A percentile compares a stretch with the other conserved stretches of the same genome.
phyloP scores from a whole-genome alignment of 2,888 invertebrate genomes.

The Gisinianus flammeolus region DNA sequence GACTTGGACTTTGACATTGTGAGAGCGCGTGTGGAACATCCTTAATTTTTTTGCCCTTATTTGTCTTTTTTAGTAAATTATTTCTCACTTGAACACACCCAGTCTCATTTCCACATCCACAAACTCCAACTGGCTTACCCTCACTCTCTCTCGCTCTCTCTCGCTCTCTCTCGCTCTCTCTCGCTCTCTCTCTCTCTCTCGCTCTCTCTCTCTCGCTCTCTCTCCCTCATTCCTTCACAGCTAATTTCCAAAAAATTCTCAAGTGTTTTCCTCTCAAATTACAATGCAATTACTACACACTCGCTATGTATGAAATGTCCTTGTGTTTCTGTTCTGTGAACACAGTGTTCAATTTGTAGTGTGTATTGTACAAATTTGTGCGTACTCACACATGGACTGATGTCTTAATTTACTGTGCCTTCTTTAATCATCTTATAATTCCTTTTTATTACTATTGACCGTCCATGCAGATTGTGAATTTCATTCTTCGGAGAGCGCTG shows the following conservation, averaged over 20 bases:
- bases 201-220: neutral
- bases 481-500: too few relatives aligned
- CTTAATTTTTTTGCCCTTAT: conserved; percentile 33
- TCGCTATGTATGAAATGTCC: too few relatives aligned
- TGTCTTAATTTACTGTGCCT: too few relatives aligned
- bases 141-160: neutral
- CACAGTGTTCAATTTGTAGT: too few relatives aligned
- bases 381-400: too few relatives aligned
- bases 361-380: too few relatives aligned
- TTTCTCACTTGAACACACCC: conserved; percentile 24
- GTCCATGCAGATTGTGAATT: too few relatives aligned
- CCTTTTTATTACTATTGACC: too few relatives aligned
- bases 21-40: conserved; percentile 26
- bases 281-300: neutral
- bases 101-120: neutral
- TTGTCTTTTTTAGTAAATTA: conserved; percentile 31
- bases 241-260: neutral
- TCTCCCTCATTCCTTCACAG: neutral
- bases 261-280: neutral
- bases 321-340: neutral
- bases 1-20: conserved; percentile 10
- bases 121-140: too few relatives aligned
- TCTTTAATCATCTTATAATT: too few relatives aligned
- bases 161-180: neutral
- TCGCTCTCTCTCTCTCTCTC: neutral